These are phyloP conservation scores for Xenus cinereus DNA, from an alignment of 2,113 vertebrate genomes.

Conservation along the genomic window DNA sequence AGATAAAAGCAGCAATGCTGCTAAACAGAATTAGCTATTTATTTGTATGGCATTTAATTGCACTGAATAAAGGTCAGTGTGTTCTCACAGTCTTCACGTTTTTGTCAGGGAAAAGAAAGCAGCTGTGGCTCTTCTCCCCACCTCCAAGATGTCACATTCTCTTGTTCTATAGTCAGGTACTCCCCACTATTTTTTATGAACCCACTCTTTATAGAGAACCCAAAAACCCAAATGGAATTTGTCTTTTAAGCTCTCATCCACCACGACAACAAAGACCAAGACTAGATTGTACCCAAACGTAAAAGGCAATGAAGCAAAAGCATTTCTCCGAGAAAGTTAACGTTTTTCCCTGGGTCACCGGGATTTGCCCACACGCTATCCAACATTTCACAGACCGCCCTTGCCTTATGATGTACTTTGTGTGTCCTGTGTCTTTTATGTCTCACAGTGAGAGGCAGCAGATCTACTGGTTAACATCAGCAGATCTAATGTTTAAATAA, in stretches of 20 bases:
- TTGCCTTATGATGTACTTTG: accelerated
- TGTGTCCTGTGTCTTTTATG: not conserved
- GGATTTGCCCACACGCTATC: not conserved
- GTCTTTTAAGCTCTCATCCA: not conserved
- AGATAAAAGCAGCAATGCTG: not conserved
- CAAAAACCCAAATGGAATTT: not conserved
- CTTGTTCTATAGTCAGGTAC: not conserved
- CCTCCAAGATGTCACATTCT: not conserved
- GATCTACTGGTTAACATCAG: not conserved
- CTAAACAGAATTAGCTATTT: slow-evolving; percentile 12
- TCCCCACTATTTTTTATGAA: not conserved
- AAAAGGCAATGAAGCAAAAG: not conserved
- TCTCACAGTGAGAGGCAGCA: not conserved
- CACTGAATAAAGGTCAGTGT: not conserved
- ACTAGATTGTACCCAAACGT: too few species aligned
- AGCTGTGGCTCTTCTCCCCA: not conserved
- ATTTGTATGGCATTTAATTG: slow-evolving; percentile 19
- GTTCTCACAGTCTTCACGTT: not conserved
- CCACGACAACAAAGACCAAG: not conserved
- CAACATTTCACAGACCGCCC: not conserved
- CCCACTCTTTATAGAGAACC: not conserved
- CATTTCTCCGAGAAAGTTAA: not conserved
- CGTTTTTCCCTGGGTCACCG: accelerated
- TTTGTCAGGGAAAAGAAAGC: not conserved
- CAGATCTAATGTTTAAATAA: not conserved